These are phyloP conservation scores for Premnoplex brunnescens DNA, from an alignment of 2,797 vertebrate species.

Conservation along the genomic window DNA sequence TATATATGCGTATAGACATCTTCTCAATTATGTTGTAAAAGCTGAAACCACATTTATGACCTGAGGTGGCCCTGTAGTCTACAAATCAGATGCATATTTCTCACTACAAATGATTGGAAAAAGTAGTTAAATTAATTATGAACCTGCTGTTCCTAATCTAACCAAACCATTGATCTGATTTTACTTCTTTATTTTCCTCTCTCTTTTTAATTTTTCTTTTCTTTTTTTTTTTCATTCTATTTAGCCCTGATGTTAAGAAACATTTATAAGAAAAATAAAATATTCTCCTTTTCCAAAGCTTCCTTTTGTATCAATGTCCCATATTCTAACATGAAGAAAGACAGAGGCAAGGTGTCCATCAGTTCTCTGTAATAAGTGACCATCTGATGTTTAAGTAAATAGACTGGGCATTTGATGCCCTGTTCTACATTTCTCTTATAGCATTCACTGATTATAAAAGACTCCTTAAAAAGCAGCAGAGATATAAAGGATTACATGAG, in stretches of 20 bases:
- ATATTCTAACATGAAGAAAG: not conserved
- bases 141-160: not conserved
- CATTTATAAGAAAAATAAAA: not conserved
- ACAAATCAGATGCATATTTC: not conserved
- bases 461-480: not conserved
- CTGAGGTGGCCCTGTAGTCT: not conserved
- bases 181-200: fast-evolving
- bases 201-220: not conserved
- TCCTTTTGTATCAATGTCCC: not conserved
- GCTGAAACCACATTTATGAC: not conserved
- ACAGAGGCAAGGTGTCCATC: not conserved
- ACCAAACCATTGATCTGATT: not conserved
- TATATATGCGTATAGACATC: not conserved
- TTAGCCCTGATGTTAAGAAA: not conserved
- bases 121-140: not conserved
- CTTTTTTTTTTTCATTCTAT: not conserved
- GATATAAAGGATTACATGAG: not conserved
- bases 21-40: not conserved
- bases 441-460: not conserved
- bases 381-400: not conserved
- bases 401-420: not conserved
- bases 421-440: not conserved
- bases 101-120: not conserved
- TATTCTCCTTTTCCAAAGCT: not conserved
- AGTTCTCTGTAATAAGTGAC: not conserved